Base-by-base conservation (phyloP, 2,888 invertebrate species). In the Acrocyrtus sp. region DNA sequence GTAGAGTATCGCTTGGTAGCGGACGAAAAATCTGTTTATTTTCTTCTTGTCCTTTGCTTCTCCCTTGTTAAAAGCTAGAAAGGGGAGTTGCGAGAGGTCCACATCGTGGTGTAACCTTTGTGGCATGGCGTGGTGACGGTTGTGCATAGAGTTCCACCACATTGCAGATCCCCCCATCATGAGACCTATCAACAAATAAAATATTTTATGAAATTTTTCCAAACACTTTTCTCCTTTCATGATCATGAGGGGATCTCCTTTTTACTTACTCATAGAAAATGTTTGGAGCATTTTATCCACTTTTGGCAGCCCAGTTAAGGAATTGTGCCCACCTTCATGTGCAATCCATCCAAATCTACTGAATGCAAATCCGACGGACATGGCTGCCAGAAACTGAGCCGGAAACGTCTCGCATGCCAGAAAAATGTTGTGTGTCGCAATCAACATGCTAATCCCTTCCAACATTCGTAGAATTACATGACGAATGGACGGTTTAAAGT, bases 41-140 rank as follows among this genome's bases (percentile, higher is more conserved):
- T 62, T 29, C 1, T 48, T 50, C 17, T n/a, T 22, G 3, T 29
- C 21, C 56, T 60, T 61, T 4, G 76, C 80, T 10, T 67, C 58
- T 27, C 63, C 63, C 4, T 63, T 26, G 39, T 80, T 76, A 43
- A 78, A 80, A 0, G 76, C 80, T 5, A 80, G 39, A 10, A 76
- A 60, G 10, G 80, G 80, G 0, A 80, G 22, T 0, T 78, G 72
- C 10, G 75, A 66, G n/a, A 80, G 43, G 48, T 80, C 78, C 19
- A 78, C 77, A 53, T 80, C 80, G 4, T 77, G 72, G 3, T 70
- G 58, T 1, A 77, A 1, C 12, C 77, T 39, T 22, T 80, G 80
- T 8, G 80, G 80, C 76, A 78, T 76, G 0, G 65, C 65, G 48
- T 74, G 74, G 19, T 74, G 74, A 12, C 58, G 48, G 26, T 74